Conservation (phyloP, 2,888 invertebrate species). For the Apamea epomidion region DNA sequence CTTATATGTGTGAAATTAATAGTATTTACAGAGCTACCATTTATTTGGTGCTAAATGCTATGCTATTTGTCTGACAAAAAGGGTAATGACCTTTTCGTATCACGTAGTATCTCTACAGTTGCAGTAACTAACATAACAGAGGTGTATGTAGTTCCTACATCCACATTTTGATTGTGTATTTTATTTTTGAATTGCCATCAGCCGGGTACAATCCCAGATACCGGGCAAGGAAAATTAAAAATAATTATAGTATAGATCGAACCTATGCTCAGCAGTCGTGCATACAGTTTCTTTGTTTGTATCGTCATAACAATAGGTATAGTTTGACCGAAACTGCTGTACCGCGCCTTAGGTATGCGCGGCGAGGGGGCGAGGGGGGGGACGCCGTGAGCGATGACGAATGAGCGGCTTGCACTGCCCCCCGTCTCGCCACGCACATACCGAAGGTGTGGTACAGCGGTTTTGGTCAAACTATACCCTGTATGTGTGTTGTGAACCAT, state of each 20-base stretch:
- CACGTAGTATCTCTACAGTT: not conserved
- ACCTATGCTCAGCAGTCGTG: not conserved
- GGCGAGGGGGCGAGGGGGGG: no score
- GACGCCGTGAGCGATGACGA: no score
- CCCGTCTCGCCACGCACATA: no score
- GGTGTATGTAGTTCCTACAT: not conserved
- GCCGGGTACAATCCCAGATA: not conserved
- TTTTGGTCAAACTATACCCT: no score
- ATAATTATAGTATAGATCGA: not conserved
- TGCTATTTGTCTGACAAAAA: slow-evolving; percentile 5
- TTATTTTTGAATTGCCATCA: not conserved
- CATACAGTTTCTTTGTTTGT: not conserved
- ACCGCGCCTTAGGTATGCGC: no score
- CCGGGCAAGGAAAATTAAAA: not conserved
- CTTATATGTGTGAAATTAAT: not conserved
- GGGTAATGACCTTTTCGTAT: slow-evolving; percentile 14
- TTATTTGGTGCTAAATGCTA: not conserved
- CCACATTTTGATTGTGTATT: not conserved
- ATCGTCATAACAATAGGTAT: not conserved
- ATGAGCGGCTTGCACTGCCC: no score
- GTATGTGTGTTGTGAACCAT: not conserved
- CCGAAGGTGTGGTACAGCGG: no score
- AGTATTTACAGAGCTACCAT: not conserved
- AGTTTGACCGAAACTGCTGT: no score
- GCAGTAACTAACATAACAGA: not conserved